Percentiles rank a stretch among this genome's conserved stretches.
Conservation (phyloP, 2,888 invertebrate species). For the Andricus quercusramuli region DNA sequence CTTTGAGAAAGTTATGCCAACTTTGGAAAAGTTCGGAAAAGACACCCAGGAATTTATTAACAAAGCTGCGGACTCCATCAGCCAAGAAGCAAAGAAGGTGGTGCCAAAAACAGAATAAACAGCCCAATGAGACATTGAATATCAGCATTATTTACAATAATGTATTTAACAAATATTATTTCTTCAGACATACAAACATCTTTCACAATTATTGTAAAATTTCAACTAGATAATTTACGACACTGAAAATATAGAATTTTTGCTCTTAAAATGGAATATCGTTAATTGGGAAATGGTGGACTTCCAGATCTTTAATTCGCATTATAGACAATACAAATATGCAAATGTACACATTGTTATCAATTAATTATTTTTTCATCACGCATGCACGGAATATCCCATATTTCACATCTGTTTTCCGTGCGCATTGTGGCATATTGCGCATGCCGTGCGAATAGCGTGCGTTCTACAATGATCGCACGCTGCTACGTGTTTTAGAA, state of each 20-base stretch:
- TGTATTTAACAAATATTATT: background rate
- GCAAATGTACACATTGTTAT: background rate
- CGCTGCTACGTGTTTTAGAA: too few species aligned
- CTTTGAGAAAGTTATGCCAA: slow-evolving; percentile 59
- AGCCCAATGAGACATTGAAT: background rate
- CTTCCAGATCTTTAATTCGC: background rate
- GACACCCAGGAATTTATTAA: slow-evolving; percentile 58
- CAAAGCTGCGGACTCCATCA: slow-evolving; percentile 58
- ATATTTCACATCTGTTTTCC: too few species aligned
- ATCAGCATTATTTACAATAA: background rate
- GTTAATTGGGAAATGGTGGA: background rate
- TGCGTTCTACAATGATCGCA: too few species aligned
- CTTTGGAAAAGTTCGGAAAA: slow-evolving; percentile 56
- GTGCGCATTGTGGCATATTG: too few species aligned
- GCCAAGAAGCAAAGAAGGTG: slow-evolving; percentile 60
- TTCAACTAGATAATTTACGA: too few species aligned
- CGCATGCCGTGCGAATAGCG: too few species aligned
- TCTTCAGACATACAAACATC: background rate
- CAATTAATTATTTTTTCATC: background rate
- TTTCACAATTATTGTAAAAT: too few species aligned
- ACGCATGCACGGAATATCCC: too few species aligned
- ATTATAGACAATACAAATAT: background rate
- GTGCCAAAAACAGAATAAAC: slow-evolving; percentile 60
- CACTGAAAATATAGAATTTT: too few species aligned
- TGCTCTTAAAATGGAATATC: too few species aligned